Evolutionary conservation across 2,888 invertebrate species (phyloP).

Genomic region (Ypsolopha sequella): DNA sequence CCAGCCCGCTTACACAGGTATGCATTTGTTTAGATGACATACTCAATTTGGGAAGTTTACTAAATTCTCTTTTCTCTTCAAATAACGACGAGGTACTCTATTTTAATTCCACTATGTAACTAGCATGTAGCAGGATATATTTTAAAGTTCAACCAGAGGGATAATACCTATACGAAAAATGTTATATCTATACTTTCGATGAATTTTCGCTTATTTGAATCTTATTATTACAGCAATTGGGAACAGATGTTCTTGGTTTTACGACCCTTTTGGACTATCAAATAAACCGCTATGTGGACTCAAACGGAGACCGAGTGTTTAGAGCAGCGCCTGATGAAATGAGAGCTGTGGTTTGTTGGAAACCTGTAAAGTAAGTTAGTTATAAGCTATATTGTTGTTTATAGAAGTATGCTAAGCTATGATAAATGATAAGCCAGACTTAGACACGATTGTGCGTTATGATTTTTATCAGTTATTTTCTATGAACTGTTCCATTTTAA

Average conservation of each 20-base stretch:
- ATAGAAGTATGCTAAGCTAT: not conserved
- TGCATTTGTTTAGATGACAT: too few species aligned
- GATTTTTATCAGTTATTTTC: too few species aligned
- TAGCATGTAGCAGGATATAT: too few species aligned
- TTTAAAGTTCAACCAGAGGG: too few species aligned
- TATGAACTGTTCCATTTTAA: too few species aligned
- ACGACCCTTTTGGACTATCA: slow-evolving; percentile 82
- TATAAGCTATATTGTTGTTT: not conserved
- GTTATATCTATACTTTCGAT: not conserved
- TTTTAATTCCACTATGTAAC: too few species aligned
- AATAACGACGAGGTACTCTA: too few species aligned
- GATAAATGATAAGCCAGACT: not conserved
- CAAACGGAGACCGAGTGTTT: slow-evolving; percentile 81
- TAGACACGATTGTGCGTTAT: not conserved
- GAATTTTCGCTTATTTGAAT: too few species aligned
- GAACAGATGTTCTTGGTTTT: slow-evolving; percentile 82
- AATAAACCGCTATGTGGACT: slow-evolving; percentile 81
- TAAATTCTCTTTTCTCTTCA: too few species aligned
- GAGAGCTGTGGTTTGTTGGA: slow-evolving; percentile 85
- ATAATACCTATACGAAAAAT: too few species aligned
- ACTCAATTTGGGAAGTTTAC: too few species aligned
- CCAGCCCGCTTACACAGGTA: slow-evolving; percentile 89
- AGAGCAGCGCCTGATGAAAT: slow-evolving; percentile 81
- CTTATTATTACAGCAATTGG: slow-evolving; percentile 77
- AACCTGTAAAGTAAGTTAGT: slow-evolving; percentile 53